phyloP scores from a whole-genome alignment of 2,113 vertebrate genomes.

The Cyrtonyx montezumae region DNA sequence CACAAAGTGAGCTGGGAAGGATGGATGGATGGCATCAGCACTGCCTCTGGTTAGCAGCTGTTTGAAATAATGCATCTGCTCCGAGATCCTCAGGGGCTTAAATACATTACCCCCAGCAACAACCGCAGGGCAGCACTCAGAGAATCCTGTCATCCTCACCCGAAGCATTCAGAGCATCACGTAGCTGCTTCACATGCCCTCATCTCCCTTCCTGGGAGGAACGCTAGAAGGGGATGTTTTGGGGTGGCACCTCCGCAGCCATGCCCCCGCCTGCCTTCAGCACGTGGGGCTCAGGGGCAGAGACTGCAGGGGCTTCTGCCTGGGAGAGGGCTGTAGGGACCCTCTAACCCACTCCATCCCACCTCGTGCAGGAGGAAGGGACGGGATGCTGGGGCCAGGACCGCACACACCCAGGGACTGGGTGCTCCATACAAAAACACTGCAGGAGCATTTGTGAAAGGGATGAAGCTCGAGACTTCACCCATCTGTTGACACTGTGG shows the following conservation, averaged over 20 bases:
- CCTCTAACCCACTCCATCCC: neutral
- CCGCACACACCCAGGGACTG: neutral
- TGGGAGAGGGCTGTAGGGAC: neutral
- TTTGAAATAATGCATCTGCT: neutral
- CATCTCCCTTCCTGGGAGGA: neutral
- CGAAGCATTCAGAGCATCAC: neutral
- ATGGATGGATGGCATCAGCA: neutral
- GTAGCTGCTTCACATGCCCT: neutral
- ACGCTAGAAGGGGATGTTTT: neutral
- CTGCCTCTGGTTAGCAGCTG: neutral
- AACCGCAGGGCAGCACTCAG: too few species aligned
- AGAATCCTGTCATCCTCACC: neutral
- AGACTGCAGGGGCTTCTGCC: neutral
- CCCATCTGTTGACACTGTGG: neutral
- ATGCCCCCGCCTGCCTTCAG: too few species aligned
- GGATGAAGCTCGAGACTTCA: neutral
- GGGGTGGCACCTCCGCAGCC: neutral
- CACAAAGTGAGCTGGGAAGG: neutral
- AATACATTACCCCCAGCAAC: neutral
- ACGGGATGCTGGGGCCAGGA: neutral
- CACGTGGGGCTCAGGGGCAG: neutral
- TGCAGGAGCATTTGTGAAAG: fast-evolving
- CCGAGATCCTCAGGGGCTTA: neutral
- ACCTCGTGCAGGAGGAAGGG: neutral
- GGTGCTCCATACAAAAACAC: neutral